These are phyloP conservation scores for Excalfactoria chinensis DNA, from an alignment of 2,113 vertebrate genomes.

Conservation along the genomic window DNA sequence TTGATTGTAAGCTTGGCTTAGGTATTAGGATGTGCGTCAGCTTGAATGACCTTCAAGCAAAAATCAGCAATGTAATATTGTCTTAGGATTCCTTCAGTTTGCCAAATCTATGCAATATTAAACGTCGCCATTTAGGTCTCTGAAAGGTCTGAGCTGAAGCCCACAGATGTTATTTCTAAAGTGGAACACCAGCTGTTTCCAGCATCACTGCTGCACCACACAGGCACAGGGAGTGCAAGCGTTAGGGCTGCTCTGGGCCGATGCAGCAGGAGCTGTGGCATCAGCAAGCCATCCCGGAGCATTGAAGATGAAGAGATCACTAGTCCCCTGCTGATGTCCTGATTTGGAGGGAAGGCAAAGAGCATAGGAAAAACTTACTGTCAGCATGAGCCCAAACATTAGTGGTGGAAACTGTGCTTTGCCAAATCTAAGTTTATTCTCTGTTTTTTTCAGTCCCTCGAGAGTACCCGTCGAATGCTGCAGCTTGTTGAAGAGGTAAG, in stretches of 20 bases:
- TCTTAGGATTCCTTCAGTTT: constrained; percentile 51
- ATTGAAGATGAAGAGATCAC: not conserved
- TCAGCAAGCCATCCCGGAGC: not conserved
- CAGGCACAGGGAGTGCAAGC: not conserved
- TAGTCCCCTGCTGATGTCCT: not conserved
- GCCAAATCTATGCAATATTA: constrained; percentile 27
- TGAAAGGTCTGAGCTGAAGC: not conserved
- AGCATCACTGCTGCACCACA: rapidly evolving
- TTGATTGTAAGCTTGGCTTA: constrained; percentile 48
- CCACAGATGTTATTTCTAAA: not conserved
- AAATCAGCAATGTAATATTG: constrained; percentile 60
- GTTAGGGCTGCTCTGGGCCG: not conserved
- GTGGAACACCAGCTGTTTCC: not conserved
- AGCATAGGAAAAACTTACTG: not conserved
- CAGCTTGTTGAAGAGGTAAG: constrained; percentile 99
- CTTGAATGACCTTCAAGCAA: constrained; percentile 40
- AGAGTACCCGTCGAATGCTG: constrained; percentile 98
- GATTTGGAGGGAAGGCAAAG: not conserved
- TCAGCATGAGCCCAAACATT: not conserved
- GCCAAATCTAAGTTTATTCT: constrained; percentile 14
- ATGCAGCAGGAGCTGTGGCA: not conserved
- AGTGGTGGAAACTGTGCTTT: not conserved
- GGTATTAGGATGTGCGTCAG: constrained; percentile 38
- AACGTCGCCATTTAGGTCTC: not conserved
- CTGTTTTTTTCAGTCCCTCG: constrained; percentile 87